phyloP scores from a whole-genome alignment of 2,888 invertebrate species.

The Molanna angustata region DNA sequence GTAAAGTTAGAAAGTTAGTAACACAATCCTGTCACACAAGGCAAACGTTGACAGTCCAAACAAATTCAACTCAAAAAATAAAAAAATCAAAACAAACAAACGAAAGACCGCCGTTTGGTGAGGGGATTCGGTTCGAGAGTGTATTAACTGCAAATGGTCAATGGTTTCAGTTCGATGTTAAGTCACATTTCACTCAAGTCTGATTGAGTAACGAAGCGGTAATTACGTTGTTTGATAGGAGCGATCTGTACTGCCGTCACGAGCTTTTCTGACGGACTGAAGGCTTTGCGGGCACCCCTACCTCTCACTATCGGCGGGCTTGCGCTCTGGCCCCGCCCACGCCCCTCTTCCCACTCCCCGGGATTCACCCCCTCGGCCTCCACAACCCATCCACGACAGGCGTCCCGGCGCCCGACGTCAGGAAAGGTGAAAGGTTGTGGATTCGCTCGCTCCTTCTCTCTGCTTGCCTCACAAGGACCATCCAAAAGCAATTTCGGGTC shows the following conservation, averaged over 20 bases:
- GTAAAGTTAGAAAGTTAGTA: too few relatives aligned
- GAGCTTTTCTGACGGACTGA: constrained; percentile 23
- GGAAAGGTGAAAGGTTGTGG: constrained; percentile 30
- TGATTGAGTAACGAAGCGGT: neutral
- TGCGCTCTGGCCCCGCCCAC: constrained; percentile 18
- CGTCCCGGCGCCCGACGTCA: constrained; percentile 31
- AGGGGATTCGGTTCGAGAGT: too few relatives aligned
- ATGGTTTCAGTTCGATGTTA: constrained; percentile 28
- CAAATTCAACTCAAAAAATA: too few relatives aligned
- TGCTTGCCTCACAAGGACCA: too few relatives aligned
- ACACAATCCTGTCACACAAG: too few relatives aligned
- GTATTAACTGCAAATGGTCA: too few relatives aligned
- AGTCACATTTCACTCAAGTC: constrained; percentile 33
- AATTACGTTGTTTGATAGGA: constrained; percentile 1
- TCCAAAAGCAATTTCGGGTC: too few relatives aligned
- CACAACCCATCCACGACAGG: constrained; percentile 34
- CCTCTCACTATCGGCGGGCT: constrained; percentile 35
- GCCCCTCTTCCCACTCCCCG: constrained; percentile 39
- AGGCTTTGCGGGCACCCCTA: constrained; percentile 24
- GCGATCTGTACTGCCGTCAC: constrained; percentile 11
- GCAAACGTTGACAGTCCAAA: too few relatives aligned
- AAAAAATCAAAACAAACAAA: too few relatives aligned
- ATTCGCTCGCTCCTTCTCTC: too few relatives aligned
- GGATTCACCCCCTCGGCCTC: constrained; percentile 29
- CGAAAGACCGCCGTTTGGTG: too few relatives aligned